Evolutionary conservation across 2,113 vertebrate species (phyloP).

Genomic region (Psilopogon haemacephalus): DNA sequence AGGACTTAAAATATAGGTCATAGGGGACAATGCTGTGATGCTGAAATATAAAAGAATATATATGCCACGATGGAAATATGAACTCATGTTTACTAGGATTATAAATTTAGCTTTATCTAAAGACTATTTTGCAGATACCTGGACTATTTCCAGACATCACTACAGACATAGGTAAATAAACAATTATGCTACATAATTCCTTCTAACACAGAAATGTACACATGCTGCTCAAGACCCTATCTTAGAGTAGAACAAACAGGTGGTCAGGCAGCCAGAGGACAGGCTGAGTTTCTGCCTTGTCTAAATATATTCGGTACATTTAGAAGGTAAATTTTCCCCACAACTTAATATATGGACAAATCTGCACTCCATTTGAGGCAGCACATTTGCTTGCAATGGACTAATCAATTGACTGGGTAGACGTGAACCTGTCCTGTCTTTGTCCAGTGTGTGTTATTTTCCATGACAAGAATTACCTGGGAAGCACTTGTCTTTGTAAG

Average conservation of each 20-base stretch:
- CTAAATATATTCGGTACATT: neutral
- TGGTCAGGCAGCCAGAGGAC: neutral
- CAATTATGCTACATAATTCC: neutral
- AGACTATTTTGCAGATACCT: neutral
- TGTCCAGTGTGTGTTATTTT: neutral
- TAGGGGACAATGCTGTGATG: neutral
- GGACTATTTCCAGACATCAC: neutral
- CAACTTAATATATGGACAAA: neutral
- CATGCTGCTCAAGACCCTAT: neutral
- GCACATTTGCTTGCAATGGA: neutral
- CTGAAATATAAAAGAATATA: neutral
- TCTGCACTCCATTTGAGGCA: neutral
- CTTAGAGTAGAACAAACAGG: neutral
- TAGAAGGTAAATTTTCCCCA: neutral
- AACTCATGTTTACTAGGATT: neutral
- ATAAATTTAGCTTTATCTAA: neutral
- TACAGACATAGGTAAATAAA: neutral
- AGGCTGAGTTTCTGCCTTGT: neutral
- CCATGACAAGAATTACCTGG: neutral
- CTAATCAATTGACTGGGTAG: neutral
- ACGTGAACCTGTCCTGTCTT: neutral
- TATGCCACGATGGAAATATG: neutral
- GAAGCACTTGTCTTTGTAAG: neutral
- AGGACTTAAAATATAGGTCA: neutral
- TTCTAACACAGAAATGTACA: neutral